Conservation (phyloP, 2,797 vertebrate genomes). For the Sciurus vulgaris region DNA sequence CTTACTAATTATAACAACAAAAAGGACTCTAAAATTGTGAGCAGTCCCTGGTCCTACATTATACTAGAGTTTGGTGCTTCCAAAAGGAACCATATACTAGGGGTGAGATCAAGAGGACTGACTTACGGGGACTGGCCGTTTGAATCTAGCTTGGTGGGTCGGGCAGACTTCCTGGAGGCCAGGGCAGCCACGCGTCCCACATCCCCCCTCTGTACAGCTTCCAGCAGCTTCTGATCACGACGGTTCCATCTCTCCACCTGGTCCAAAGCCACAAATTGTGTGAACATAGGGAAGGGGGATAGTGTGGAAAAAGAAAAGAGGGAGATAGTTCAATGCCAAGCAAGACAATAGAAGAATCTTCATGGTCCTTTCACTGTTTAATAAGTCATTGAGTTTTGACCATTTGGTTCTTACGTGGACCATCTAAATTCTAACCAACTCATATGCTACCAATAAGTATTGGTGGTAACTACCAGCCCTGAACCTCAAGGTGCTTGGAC, state of each 20-base stretch:
- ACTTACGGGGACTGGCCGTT: constrained; percentile 89
- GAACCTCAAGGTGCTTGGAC: background rate
- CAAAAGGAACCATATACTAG: background rate
- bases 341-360: background rate
- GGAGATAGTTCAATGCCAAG: too few relatives aligned
- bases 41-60: background rate
- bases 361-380: background rate
- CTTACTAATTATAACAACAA: background rate
- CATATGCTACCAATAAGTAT: background rate
- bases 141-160: constrained; percentile 87
- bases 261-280: background rate
- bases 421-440: background rate
- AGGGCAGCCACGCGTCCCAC: constrained; percentile 85
- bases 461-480: background rate
- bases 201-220: constrained; percentile 87
- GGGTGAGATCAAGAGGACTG: background rate
- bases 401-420: background rate
- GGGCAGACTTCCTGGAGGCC: constrained; percentile 83
- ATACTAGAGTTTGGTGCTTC: background rate
- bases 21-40: background rate
- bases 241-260: constrained; percentile 88
- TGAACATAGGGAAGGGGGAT: background rate
- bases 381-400: background rate
- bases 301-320: background rate
- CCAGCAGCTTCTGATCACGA: constrained; percentile 88